Conservation (phyloP, 1,140 invertebrate genomes). For the Papilio helenus region DNA sequence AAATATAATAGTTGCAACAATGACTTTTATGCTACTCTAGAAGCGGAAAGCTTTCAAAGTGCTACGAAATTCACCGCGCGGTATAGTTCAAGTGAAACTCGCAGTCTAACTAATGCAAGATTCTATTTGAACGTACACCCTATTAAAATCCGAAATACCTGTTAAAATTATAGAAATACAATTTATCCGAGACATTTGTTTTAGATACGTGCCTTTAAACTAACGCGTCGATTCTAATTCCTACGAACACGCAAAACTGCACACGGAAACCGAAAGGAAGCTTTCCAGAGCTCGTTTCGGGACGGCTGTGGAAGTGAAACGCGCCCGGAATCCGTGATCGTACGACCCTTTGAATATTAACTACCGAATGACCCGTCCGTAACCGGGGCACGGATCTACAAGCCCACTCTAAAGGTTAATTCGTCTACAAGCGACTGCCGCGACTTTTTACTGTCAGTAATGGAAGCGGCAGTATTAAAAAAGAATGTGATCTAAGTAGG, state of each 20-base stretch:
- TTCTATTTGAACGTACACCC: not conserved
- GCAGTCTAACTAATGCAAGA: slow-evolving; percentile 12
- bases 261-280: slow-evolving; percentile 61
- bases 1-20: slow-evolving; percentile 22
- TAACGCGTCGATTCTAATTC: not conserved
- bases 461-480: slow-evolving; percentile 4
- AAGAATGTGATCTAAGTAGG: slow-evolving; percentile 9
- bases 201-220: not conserved
- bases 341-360: slow-evolving; percentile 78
- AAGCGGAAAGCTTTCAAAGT: slow-evolving; percentile 21
- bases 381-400: slow-evolving; percentile 61
- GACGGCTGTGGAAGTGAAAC: slow-evolving; percentile 61
- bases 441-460: slow-evolving; percentile 25
- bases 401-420: slow-evolving; percentile 63
- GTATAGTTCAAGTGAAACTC: not conserved
- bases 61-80: slow-evolving; percentile 15
- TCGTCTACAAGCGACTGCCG: slow-evolving; percentile 46
- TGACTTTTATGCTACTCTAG: slow-evolving; percentile 23
- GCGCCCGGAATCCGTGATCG: slow-evolving; percentile 72
- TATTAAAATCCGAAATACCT: not conserved
- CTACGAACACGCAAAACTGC: slow-evolving; percentile 40
- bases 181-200: slow-evolving; percentile 19
- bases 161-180: not conserved
- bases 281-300: slow-evolving; percentile 59
- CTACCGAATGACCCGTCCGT: slow-evolving; percentile 69